Evolutionary conservation across 2,888 invertebrate genomes (phyloP), one percentile per base, ranked within the genome.

Genomic region (Pandemis heparana): DNA sequence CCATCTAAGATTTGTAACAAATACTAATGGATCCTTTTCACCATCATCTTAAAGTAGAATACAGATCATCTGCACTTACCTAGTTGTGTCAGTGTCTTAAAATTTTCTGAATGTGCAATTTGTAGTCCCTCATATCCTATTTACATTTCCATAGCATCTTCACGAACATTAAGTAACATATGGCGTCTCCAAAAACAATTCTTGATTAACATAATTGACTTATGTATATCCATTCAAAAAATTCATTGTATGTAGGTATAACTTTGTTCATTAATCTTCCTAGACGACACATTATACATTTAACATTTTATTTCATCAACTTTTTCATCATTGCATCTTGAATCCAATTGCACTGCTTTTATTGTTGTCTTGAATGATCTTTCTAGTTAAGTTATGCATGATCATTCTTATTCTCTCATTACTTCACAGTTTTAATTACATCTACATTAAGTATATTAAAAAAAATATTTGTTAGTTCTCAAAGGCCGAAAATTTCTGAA

Each of bases 331-430:
- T 76, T 78, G 81, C 83, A 85, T 83, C 80, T 80, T 83, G 85
- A 80, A 81, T 76, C 85, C 82, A 83, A 76, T 80, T 77, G 79
- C 81, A 81, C 81, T 79, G 92, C 91, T 91, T 92, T 91, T 80
- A 79, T 79, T 88, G 87, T 91, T 83, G 83, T 86, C 76, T 74
- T 79, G 83, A 82, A 83, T 85, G 81, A 82, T 77, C 78, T 80
- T 75, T 76, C 69, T 78, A 77, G 75, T 78, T 81, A 32, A 32
- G 2, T 32, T 81, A 78, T 81, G 89, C 87, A 87, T 86, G 88
- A 81, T 79, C 79, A 82, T 81, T 81, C 72, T 76, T 78, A 81
- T 80, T 81, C 71, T 76, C 77, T 39, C 51, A 53, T 73, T 76
- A 75, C 65, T 43, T 68, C 66, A 75, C 62, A 16, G 9, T 71